Evolutionary conservation across 2,113 vertebrate species (phyloP).

Genomic region (Solea senegalensis): DNA sequence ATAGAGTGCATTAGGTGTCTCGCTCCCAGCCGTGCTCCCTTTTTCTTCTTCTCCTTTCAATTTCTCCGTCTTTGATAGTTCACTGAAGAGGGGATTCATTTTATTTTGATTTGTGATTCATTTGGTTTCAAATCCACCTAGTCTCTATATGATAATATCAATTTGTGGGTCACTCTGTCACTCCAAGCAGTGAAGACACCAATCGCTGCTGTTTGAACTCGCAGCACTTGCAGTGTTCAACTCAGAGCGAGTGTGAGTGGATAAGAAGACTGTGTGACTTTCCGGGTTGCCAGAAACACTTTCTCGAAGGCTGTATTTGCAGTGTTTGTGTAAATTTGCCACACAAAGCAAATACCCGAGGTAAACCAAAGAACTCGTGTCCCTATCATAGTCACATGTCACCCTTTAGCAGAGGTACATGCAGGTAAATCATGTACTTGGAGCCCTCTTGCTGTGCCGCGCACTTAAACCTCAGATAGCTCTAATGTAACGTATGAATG

Average conservation of each 20-base stretch:
- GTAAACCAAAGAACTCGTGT: neutral
- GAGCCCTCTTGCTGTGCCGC: neutral
- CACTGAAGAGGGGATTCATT: slow-evolving; percentile 17
- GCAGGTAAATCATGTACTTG: neutral
- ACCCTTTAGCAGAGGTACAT: neutral
- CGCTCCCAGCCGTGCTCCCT: neutral
- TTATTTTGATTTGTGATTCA: slow-evolving; percentile 23
- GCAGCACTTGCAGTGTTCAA: slow-evolving; percentile 42
- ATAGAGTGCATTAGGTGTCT: slow-evolving; percentile 34
- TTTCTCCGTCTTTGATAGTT: slow-evolving; percentile 40
- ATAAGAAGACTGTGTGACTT: slow-evolving; percentile 22
- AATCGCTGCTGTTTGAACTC: slow-evolving; percentile 43
- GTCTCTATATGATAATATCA: slow-evolving; percentile 50
- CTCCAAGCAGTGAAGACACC: slow-evolving; percentile 33
- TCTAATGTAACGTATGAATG: slow-evolving; percentile 24
- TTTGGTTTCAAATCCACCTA: slow-evolving; percentile 56
- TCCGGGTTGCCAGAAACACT: slow-evolving; percentile 22
- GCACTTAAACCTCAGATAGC: slow-evolving; percentile 4
- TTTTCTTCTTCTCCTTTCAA: slow-evolving; percentile 8
- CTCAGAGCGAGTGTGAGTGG: slow-evolving; percentile 48
- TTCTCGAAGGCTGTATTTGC: slow-evolving; percentile 27
- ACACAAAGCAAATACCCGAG: neutral
- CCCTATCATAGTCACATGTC: neutral
- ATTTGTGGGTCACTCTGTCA: slow-evolving; percentile 36
- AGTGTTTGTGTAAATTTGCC: neutral